These are phyloP conservation scores for Coreius guichenoti DNA, from an alignment of 2,797 vertebrate species.

Conservation along the genomic window DNA sequence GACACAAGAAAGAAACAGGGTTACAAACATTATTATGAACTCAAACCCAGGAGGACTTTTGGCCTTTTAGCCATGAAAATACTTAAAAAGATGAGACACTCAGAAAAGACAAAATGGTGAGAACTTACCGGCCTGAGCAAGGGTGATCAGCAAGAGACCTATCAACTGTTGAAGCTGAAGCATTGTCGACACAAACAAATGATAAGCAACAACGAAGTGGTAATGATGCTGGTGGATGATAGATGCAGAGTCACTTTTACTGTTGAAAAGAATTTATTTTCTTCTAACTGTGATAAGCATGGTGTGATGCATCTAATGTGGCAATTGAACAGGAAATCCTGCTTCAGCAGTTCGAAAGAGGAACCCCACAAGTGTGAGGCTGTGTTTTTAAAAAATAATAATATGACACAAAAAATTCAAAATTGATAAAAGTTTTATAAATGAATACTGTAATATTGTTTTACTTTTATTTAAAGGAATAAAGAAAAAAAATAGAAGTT, in stretches of 20 bases:
- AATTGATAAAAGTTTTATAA: not conserved
- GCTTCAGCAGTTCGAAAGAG: not conserved
- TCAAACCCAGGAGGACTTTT: not conserved
- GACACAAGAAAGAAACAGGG: not conserved
- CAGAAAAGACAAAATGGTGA: not conserved
- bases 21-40: not conserved
- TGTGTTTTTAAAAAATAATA: not conserved
- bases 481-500: not conserved
- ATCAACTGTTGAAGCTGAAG: not conserved
- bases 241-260: not conserved
- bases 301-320: not conserved
- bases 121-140: constrained; percentile 47
- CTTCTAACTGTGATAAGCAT: not conserved
- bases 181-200: constrained; percentile 14
- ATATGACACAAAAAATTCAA: not conserved
- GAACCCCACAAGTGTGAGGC: not conserved
- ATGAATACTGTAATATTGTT: not conserved
- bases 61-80: not conserved
- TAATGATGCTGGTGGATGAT: not conserved
- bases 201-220: not conserved
- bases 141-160: constrained; percentile 6
- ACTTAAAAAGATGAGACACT: not conserved
- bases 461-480: not conserved
- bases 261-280: not conserved
- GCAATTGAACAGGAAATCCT: constrained; percentile 42